phyloP scores from a whole-genome alignment of 1,140 invertebrate genomes.

The Drosophila ficusphila region DNA sequence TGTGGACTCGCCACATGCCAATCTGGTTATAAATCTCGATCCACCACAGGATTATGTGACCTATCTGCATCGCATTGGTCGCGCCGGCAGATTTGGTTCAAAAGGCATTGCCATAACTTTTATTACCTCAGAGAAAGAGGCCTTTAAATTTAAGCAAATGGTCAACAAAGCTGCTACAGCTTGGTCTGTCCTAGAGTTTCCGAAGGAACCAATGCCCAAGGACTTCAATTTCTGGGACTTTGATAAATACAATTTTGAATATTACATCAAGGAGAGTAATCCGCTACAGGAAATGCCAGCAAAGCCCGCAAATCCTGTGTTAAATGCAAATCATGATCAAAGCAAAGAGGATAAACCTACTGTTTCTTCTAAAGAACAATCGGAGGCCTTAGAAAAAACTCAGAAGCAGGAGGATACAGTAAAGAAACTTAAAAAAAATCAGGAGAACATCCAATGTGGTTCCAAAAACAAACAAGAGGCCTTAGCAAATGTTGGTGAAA shows the following conservation, averaged over 20 bases:
- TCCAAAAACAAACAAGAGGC: background rate
- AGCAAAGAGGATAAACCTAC: too few relatives aligned
- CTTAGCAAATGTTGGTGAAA: background rate
- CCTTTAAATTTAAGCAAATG: slow-evolving; percentile 86
- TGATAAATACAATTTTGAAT: slow-evolving; percentile 49
- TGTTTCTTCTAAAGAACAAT: background rate
- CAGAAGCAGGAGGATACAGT: too few relatives aligned
- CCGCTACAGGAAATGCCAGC: slow-evolving; percentile 3
- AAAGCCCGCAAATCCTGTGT: background rate
- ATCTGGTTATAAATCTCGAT: slow-evolving; percentile 97
- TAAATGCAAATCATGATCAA: too few relatives aligned
- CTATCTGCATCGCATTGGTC: slow-evolving; percentile 97
- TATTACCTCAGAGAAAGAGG: slow-evolving; percentile 87
- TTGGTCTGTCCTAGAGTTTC: slow-evolving; percentile 85
- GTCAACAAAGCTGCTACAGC: slow-evolving; percentile 85
- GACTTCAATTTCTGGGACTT: slow-evolving; percentile 64
- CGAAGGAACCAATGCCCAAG: slow-evolving; percentile 52
- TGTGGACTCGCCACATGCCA: slow-evolving; percentile 96
- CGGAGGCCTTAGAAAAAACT: background rate
- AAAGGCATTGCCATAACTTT: slow-evolving; percentile 88
- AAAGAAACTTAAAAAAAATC: background rate
- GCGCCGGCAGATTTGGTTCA: slow-evolving; percentile 95
- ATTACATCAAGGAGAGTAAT: slow-evolving; percentile 12
- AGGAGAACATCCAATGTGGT: background rate
- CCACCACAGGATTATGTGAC: slow-evolving; percentile 92